phyloP scores from a whole-genome alignment of 2,797 vertebrate genomes.

The Clarias laeviceps region DNA sequence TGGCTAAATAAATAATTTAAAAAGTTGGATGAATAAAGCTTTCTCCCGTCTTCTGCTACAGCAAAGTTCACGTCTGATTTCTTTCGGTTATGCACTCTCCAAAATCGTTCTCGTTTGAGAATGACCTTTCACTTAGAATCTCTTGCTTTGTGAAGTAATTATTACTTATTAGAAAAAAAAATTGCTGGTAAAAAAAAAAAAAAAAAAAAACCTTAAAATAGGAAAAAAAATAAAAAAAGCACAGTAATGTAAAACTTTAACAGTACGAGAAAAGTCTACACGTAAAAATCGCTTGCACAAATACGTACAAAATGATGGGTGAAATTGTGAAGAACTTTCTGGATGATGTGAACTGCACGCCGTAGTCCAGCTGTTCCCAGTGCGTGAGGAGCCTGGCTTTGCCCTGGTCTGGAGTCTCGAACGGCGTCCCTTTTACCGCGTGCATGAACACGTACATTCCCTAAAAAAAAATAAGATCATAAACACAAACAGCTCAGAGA shows the following conservation, averaged over 20 bases:
- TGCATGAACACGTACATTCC: constrained; percentile 99
- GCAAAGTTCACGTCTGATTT: too few relatives aligned
- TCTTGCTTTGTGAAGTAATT: not conserved
- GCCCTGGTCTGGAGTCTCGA: constrained; percentile 97
- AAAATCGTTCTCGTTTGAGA: too few relatives aligned
- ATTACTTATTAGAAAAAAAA: not conserved
- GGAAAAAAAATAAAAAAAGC: not conserved
- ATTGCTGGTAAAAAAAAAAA: not conserved
- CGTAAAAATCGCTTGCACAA: not conserved
- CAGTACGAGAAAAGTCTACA: not conserved
- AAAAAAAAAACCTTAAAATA: not conserved
- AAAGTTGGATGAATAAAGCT: too few relatives aligned
- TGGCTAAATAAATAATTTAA: too few relatives aligned
- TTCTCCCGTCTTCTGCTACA: too few relatives aligned
- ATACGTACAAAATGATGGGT: constrained; percentile 85
- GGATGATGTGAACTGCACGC: constrained; percentile 95
- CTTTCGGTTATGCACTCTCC: too few relatives aligned
- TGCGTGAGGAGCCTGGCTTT: constrained; percentile 94
- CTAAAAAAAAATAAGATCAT: constrained; percentile 67
- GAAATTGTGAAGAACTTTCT: constrained; percentile 98
- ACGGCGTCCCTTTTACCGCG: constrained; percentile 95
- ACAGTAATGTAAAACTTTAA: not conserved
- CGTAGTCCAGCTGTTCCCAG: constrained; percentile 97
- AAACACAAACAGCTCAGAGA: not conserved
- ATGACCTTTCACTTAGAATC: not conserved